phyloP scores from a whole-genome alignment of 2,888 invertebrate genomes.

The Rhagophthalmus giganteus region DNA sequence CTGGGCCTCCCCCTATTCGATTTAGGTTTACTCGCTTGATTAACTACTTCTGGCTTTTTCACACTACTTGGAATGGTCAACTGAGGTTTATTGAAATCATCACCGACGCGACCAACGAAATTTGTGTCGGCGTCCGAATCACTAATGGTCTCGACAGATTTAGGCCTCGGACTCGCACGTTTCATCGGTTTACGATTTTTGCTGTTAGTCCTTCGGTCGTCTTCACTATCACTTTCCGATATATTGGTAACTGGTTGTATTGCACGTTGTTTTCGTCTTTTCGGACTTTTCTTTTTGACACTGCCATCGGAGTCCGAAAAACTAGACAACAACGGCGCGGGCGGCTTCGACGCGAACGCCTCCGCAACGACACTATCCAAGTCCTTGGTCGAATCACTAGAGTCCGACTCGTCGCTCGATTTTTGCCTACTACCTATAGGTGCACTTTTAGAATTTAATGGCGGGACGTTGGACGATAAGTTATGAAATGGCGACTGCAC shows the following conservation, averaged over 20 bases:
- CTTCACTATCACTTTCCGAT: constrained; percentile 49
- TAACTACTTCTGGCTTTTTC: constrained; percentile 26
- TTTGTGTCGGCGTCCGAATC: constrained; percentile 47
- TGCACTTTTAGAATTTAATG: constrained; percentile 30
- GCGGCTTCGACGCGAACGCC: constrained; percentile 46
- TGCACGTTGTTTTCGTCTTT: constrained; percentile 50
- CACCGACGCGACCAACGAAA: constrained; percentile 1
- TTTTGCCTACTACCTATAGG: constrained; percentile 40
- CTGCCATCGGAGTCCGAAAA: constrained; percentile 60
- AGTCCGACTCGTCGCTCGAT: constrained; percentile 50
- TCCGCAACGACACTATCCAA: constrained; percentile 62
- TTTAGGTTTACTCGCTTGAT: constrained; percentile 42
- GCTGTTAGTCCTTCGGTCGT: constrained; percentile 41
- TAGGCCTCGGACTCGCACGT: constrained; percentile 50
- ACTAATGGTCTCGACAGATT: constrained; percentile 47
- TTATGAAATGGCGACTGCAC: constrained; percentile 34
- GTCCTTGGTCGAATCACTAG: constrained; percentile 61
- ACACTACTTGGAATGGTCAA: constrained; percentile 11
- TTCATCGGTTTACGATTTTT: constrained; percentile 46
- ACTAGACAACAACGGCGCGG: constrained; percentile 60
- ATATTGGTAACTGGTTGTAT: constrained; percentile 31
- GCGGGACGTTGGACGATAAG: constrained; percentile 32
- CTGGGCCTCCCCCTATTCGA: constrained; percentile 54
- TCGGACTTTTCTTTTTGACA: constrained; percentile 34
- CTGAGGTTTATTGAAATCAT: constrained; percentile 20